Conservation (phyloP, 2,113 vertebrate species). For the Polypterus bichir region DNA sequence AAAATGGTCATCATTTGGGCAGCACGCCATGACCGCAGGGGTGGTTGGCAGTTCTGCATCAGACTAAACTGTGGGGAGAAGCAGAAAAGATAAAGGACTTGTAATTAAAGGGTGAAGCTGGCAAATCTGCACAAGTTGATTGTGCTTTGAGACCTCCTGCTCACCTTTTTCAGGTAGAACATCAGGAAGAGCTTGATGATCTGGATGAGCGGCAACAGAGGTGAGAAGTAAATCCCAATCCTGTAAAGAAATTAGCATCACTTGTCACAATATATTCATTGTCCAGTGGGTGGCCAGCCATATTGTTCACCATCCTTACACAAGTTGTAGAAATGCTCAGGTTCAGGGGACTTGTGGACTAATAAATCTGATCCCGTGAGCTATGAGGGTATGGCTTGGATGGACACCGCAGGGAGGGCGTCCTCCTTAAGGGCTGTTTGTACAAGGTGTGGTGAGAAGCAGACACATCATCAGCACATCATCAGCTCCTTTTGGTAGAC, state of each 20-base stretch:
- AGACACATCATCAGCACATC: too few species aligned
- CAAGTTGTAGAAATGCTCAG: too few species aligned
- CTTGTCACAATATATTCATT: neutral
- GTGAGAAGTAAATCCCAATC: constrained; percentile 89
- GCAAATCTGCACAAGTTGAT: neutral
- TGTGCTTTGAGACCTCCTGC: neutral
- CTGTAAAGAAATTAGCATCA: constrained; percentile 34
- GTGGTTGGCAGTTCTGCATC: constrained; percentile 79
- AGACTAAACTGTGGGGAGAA: constrained; percentile 61
- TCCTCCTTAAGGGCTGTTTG: too few species aligned
- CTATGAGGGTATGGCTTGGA: too few species aligned
- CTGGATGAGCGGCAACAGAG: constrained; percentile 80
- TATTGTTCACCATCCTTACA: too few species aligned
- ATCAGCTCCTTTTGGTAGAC: too few species aligned
- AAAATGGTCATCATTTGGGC: constrained; percentile 84
- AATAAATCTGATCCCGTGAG: too few species aligned
- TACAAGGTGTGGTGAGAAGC: too few species aligned
- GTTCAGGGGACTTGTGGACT: too few species aligned
- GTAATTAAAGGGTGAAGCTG: neutral
- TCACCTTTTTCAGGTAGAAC: constrained; percentile 88
- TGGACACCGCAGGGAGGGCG: too few species aligned
- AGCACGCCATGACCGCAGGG: constrained; percentile 65
- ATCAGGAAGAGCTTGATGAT: constrained; percentile 67
- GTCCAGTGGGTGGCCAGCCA: too few species aligned
- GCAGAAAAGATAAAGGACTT: neutral